Evolutionary conservation across 2,797 vertebrate genomes (phyloP).

Genomic region (Myripristis murdjan): DNA sequence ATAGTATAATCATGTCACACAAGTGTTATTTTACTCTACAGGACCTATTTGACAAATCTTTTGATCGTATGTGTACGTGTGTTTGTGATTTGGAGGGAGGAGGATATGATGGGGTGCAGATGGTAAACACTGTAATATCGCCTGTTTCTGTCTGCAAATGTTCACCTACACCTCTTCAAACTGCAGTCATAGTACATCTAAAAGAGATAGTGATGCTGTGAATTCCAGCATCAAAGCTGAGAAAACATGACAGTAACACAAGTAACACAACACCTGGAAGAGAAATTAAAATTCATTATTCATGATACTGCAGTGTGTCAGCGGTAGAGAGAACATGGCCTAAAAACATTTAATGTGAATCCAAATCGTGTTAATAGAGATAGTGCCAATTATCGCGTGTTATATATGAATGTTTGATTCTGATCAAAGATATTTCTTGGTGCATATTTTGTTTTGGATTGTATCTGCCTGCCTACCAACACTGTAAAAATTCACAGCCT

Average conservation of each 20-base stretch:
- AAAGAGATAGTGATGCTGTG: conserved; percentile 12
- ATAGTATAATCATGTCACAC: conserved; percentile 5
- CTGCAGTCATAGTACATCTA: conserved; percentile 13
- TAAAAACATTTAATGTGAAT: not conserved
- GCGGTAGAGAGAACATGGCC: conserved; percentile 10
- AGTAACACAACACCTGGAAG: conserved; percentile 37
- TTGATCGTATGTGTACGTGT: not conserved
- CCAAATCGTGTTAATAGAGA: conserved; percentile 21
- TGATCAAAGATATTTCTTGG: not conserved
- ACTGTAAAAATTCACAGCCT: conserved; percentile 32
- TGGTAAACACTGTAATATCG: not conserved
- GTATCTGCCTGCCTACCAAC: not conserved
- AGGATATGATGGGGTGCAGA: conserved; percentile 14
- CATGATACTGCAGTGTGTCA: not conserved
- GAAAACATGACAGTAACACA: conserved; percentile 38
- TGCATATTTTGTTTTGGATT: conserved; percentile 11
- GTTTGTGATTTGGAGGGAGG: not conserved
- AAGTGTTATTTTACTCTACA: conserved; percentile 40
- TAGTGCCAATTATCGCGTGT: conserved; percentile 17
- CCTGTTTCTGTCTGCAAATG: conserved; percentile 17
- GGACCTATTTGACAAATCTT: too few relatives aligned
- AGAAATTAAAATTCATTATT: conserved; percentile 25
- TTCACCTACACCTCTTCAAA: conserved; percentile 32
- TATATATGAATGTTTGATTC: not conserved
- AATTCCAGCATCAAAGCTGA: conserved; percentile 38